These are phyloP conservation scores for Arremon aurantiirostris DNA, from an alignment of 2,797 vertebrate species.

Conservation along the genomic window DNA sequence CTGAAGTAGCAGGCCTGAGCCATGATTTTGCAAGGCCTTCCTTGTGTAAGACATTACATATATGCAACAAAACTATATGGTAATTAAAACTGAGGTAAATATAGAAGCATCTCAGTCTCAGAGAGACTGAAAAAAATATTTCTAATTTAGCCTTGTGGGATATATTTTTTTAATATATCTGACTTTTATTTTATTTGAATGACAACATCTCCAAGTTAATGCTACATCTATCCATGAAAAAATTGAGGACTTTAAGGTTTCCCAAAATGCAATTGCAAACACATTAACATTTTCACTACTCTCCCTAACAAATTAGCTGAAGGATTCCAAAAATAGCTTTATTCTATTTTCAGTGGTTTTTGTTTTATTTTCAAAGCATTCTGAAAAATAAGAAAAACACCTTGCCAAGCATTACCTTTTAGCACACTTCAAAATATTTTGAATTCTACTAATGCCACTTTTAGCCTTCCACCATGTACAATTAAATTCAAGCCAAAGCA, in stretches of 20 bases:
- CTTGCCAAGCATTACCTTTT: background rate
- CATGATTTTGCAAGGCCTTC: background rate
- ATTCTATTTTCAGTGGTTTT: background rate
- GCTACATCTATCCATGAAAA: background rate
- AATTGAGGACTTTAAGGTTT: background rate
- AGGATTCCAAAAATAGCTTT: background rate
- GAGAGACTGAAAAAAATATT: background rate
- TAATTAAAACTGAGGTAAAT: background rate
- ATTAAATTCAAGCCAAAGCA: slow-evolving; percentile 12
- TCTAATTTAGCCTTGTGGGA: background rate
- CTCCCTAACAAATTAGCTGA: background rate
- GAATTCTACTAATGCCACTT: background rate
- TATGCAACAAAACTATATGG: too few species aligned
- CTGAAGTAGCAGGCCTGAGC: background rate
- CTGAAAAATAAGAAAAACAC: background rate
- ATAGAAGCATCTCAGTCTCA: background rate
- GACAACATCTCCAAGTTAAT: background rate
- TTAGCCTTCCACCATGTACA: background rate
- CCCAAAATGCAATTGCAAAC: background rate
- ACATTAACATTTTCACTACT: background rate
- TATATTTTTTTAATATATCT: background rate
- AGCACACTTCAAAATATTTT: background rate
- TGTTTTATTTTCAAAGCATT: background rate
- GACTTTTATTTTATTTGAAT: background rate
- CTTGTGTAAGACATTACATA: background rate